Evolutionary conservation across 64 coral and sea anemone genomes (phyloP), one percentile per base, ranked within the genome.

Genomic region (Stichodactyla helianthus): DNA sequence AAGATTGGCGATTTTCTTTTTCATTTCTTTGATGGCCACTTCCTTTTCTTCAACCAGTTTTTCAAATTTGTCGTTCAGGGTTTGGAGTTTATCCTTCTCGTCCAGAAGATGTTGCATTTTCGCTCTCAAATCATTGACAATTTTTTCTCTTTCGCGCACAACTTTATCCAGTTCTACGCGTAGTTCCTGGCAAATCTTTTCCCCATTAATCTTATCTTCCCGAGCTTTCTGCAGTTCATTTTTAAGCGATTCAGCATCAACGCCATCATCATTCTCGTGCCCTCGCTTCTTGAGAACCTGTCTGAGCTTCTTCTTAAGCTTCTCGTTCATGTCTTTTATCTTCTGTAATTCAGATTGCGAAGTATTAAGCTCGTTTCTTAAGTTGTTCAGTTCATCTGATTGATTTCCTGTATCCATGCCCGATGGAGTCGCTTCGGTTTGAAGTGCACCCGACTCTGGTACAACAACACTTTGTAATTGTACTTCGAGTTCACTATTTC

Each of bases 41-140:
- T 97, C 94, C 71, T 89, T 97, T 67, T 93, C 88, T 59, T 86
- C 22, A 28, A 93, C 54, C 20, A 87, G 44, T 16, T 86, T 89
- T 70, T 97, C 80, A 25, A 90, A 63, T 3, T 90, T 86, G 8
- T 87, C 44, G 62, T 82, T 26, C 14, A 87, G 55, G 52, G 8
- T 71, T 56, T 23, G 79, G 27, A 18, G 55, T 11, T 87, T 86
- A n/a, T 82, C 90, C 51, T 83, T 92, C 17, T 92, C 76, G 25
- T 35, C 52, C 5, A 70, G 18, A 85, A 87, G 13, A 18, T 92
- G 77, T 25, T 87, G 84, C 16, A 87, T 82, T 52, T 87, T 92
- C 2, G n/a, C 22, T 68, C 86, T 86, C n/a, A 59, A 71, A 27
- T 92, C 90, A 26, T 31, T 74, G 13, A 87, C 85, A 54, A 92